A percentile compares a stretch with the other conserved stretches of the same genome.
Conservation (phyloP, 2,888 invertebrate species). For the Zygogramma bicolorata region DNA sequence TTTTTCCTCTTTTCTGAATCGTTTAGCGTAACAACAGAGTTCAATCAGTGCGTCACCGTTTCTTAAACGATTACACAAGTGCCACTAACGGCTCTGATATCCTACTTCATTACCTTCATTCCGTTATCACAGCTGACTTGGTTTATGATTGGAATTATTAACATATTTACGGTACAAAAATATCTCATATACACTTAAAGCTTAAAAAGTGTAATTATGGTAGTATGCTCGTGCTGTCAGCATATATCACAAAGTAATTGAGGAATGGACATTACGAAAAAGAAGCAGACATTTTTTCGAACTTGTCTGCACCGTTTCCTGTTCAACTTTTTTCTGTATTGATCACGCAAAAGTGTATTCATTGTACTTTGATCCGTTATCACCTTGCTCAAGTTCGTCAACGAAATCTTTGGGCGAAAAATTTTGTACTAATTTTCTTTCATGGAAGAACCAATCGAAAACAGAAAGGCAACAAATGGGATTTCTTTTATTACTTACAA, state of each 20-base stretch:
- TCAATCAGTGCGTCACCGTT: neutral
- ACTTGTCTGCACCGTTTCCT: too few species aligned
- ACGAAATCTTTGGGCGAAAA: too few species aligned
- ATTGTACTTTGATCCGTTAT: too few species aligned
- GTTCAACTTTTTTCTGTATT: too few species aligned
- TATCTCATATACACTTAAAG: slow-evolving; percentile 17
- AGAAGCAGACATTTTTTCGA: neutral
- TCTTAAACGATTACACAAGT: neutral
- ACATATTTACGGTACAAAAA: slow-evolving; percentile 36
- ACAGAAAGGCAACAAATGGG: too few species aligned
- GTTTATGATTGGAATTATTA: slow-evolving; percentile 34
- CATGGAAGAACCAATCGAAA: too few species aligned
- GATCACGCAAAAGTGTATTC: too few species aligned
- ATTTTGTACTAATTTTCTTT: too few species aligned
- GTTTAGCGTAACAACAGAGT: too few species aligned
- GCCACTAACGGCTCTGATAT: neutral
- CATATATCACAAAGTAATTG: neutral
- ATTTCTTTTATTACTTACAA: too few species aligned
- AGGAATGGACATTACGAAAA: neutral
- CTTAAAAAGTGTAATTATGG: slow-evolving; percentile 10
- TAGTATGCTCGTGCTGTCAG: neutral
- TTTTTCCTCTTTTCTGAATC: too few species aligned
- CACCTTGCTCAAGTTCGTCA: too few species aligned
- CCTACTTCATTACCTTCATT: slow-evolving; percentile 22
- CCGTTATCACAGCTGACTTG: slow-evolving; percentile 36